Conservation (phyloP, 2,888 invertebrate genomes). For the Drosophila borborema region DNA sequence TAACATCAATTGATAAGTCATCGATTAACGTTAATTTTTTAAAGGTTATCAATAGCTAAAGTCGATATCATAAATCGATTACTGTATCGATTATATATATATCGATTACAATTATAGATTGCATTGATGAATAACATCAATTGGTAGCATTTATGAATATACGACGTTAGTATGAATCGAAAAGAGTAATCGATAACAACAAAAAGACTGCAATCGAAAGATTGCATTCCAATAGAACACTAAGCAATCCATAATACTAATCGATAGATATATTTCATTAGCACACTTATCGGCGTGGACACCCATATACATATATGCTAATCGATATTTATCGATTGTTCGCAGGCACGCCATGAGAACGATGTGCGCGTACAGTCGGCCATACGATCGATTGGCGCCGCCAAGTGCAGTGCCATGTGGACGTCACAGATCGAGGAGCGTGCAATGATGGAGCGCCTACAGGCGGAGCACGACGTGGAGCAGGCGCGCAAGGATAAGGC, state of each 20-base stretch:
- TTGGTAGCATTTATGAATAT: too few relatives aligned
- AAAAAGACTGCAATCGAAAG: too few relatives aligned
- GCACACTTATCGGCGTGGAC: too few relatives aligned
- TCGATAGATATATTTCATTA: not conserved
- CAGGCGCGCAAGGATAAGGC: slow-evolving; percentile 83
- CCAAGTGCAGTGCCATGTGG: slow-evolving; percentile 87
- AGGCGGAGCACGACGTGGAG: slow-evolving; percentile 89
- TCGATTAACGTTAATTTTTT: too few relatives aligned
- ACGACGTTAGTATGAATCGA: too few relatives aligned
- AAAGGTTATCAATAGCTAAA: too few relatives aligned
- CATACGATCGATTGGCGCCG: slow-evolving; percentile 87
- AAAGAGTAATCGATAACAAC: not conserved
- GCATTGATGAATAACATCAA: too few relatives aligned
- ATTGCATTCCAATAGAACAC: too few relatives aligned
- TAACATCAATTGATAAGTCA: too few relatives aligned
- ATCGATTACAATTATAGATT: too few relatives aligned
- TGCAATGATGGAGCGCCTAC: slow-evolving; percentile 90
- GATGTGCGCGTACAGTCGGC: slow-evolving; percentile 61
- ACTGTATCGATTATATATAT: too few relatives aligned
- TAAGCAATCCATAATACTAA: not conserved
- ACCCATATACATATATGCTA: not conserved
- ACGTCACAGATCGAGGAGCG: slow-evolving; percentile 91
- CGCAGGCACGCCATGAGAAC: slow-evolving; percentile 73
- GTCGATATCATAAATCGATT: too few relatives aligned
- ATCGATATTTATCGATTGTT: slow-evolving; percentile 3